Evolutionary conservation across 2,888 invertebrate species (phyloP).

Genomic region (Campopleginae sp.): DNA sequence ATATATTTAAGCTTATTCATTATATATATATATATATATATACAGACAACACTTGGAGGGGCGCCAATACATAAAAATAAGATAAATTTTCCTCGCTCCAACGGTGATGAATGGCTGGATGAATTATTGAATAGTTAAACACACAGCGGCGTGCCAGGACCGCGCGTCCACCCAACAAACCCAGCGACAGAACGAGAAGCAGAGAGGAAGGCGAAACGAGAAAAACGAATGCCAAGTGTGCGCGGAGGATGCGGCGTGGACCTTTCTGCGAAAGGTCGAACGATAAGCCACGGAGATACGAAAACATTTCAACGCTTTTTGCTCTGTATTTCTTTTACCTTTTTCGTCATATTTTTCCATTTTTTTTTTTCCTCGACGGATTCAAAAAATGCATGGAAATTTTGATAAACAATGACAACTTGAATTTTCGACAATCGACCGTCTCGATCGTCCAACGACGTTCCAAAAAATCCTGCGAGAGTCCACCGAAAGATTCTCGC

Average conservation of each 20-base stretch:
- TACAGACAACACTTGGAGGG: constrained; percentile 71
- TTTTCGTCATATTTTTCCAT: too few species aligned
- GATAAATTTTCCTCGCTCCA: constrained; percentile 80
- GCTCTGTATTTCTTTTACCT: background rate
- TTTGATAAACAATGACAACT: background rate
- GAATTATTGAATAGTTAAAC: constrained; percentile 82
- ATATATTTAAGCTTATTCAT: constrained; percentile 9
- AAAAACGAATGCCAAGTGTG: constrained; percentile 27
- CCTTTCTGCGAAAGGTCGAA: constrained; percentile 40
- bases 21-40: constrained; percentile 33
- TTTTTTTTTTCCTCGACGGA: background rate
- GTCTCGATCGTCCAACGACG: too few species aligned
- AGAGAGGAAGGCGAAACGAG: constrained; percentile 7
- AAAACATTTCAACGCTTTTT: constrained; percentile 38
- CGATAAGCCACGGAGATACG: constrained; percentile 45
- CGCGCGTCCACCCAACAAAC: constrained; percentile 42
- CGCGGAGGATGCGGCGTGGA: constrained; percentile 37
- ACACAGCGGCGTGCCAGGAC: constrained; percentile 75
- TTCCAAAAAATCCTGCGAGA: constrained; percentile 25
- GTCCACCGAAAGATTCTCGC: background rate
- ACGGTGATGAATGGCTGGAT: constrained; percentile 81
- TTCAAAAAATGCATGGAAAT: background rate
- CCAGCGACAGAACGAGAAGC: constrained; percentile 40
- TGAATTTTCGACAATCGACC: background rate
- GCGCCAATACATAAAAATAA: constrained; percentile 81